Conservation (phyloP, 2,888 invertebrate species). For the Elysia crispata region DNA sequence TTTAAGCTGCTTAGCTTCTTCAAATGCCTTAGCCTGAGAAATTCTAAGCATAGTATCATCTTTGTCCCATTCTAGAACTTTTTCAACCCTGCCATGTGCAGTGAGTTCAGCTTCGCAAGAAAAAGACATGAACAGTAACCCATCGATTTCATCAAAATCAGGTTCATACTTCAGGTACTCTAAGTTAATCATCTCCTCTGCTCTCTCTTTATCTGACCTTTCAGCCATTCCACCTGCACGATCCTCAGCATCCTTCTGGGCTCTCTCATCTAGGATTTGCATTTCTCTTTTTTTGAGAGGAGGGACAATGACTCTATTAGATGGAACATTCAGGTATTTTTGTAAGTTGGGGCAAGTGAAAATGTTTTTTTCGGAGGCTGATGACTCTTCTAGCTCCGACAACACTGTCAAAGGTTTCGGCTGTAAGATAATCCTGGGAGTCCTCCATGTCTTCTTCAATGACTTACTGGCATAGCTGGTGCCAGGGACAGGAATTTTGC, state of each 20-base stretch:
- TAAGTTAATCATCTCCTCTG: constrained; percentile 40
- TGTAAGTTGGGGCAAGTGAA: constrained; percentile 48
- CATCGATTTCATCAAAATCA: constrained; percentile 72
- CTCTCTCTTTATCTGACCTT: constrained; percentile 23
- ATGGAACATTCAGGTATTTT: constrained; percentile 40
- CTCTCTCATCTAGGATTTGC: constrained; percentile 35
- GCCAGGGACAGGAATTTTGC: constrained; percentile 47
- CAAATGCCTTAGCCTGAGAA: constrained; percentile 56
- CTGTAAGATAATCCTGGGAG: constrained; percentile 39
- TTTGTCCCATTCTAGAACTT: constrained; percentile 59
- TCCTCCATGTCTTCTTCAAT: constrained; percentile 33
- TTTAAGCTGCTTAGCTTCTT: constrained; percentile 56
- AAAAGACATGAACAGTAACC: constrained; percentile 70
- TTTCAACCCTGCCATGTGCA: constrained; percentile 67
- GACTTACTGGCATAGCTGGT: constrained; percentile 23
- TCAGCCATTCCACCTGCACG: constrained; percentile 14
- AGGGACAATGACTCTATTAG: constrained; percentile 48
- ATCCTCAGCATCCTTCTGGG: constrained; percentile 41
- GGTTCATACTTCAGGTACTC: constrained; percentile 56
- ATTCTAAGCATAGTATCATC: constrained; percentile 59
- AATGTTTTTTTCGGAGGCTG: not conserved
- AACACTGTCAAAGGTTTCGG: constrained; percentile 48
- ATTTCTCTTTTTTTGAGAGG: constrained; percentile 42
- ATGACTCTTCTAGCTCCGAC: constrained; percentile 21
- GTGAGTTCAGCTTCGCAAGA: constrained; percentile 62